Percentiles rank a stretch among this genome's conserved stretches.
Evolutionary conservation across 1,140 invertebrate species (phyloP).

Genomic region (Drosophila kanapiae): DNA sequence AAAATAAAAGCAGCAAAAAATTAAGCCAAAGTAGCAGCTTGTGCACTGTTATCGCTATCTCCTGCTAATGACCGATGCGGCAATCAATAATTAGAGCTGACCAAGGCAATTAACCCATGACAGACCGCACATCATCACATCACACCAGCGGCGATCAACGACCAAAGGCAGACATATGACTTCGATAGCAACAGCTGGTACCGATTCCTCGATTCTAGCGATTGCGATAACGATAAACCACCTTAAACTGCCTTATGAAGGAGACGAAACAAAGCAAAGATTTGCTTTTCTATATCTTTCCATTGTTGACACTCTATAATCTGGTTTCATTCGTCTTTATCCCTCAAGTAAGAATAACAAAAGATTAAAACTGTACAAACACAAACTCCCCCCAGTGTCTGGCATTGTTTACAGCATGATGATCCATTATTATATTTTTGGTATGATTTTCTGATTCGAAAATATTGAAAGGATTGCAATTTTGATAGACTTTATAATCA

Average conservation of each 20-base stretch:
- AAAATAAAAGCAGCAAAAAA: not conserved
- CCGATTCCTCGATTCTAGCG: conserved; percentile 10
- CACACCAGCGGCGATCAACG: conserved; percentile 14
- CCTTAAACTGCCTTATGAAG: conserved; percentile 3
- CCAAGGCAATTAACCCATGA: conserved; percentile 50
- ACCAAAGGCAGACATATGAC: conserved; percentile 28
- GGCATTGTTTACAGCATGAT: not conserved
- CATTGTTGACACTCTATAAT: not conserved
- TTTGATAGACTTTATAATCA: not conserved
- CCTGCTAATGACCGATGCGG: conserved; percentile 46
- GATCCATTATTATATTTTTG: not conserved
- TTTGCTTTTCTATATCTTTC: not conserved
- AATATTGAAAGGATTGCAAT: not conserved
- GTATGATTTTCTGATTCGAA: not conserved
- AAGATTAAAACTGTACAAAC: not conserved
- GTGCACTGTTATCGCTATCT: conserved; percentile 35
- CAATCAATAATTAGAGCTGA: conserved; percentile 55
- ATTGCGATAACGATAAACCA: conserved; percentile 24
- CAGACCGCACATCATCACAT: conserved; percentile 27
- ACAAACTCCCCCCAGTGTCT: not conserved
- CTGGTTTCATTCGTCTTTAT: not conserved
- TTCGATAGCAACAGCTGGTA: conserved; percentile 16
- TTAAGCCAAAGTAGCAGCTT: conserved; percentile 14
- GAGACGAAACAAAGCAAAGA: not conserved
- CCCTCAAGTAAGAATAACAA: not conserved